These are phyloP conservation scores for Bos indicus DNA, from an alignment of 2,113 vertebrate genomes.

Conservation along the genomic window DNA sequence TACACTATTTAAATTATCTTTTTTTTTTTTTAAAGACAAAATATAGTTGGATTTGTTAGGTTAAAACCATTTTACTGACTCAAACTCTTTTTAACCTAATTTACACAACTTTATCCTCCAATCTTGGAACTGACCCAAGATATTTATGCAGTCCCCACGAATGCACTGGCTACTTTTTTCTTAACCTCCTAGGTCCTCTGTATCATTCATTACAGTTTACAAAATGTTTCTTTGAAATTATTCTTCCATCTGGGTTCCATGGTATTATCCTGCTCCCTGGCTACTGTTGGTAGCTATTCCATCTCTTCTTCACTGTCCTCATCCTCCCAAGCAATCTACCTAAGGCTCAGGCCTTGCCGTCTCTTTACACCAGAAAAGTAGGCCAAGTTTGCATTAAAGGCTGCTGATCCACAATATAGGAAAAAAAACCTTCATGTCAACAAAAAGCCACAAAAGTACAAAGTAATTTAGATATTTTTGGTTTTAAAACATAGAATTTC, in stretches of 20 bases:
- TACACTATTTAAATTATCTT: background rate
- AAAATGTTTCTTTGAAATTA: background rate
- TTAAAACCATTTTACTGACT: background rate
- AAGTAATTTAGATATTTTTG: background rate
- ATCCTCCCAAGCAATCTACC: background rate
- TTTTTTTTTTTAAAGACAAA: background rate
- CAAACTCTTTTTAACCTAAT: background rate
- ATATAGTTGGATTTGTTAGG: background rate
- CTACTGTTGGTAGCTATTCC: background rate
- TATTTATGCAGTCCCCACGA: background rate
- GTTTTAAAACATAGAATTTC: background rate
- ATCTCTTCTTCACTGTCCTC: background rate
- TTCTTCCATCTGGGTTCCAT: background rate
- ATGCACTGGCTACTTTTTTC: background rate
- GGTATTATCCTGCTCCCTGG: background rate
- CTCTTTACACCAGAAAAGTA: background rate
- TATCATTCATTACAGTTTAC: background rate
- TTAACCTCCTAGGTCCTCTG: background rate
- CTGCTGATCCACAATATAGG: background rate
- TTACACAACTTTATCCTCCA: background rate
- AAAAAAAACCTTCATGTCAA: background rate
- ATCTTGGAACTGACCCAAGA: background rate
- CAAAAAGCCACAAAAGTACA: background rate
- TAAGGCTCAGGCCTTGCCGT: background rate
- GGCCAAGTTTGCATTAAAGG: background rate